Evolutionary conservation across 2,113 vertebrate genomes (phyloP), one percentile per base, ranked within the genome.

Genomic region (Macaca fascicularis): DNA sequence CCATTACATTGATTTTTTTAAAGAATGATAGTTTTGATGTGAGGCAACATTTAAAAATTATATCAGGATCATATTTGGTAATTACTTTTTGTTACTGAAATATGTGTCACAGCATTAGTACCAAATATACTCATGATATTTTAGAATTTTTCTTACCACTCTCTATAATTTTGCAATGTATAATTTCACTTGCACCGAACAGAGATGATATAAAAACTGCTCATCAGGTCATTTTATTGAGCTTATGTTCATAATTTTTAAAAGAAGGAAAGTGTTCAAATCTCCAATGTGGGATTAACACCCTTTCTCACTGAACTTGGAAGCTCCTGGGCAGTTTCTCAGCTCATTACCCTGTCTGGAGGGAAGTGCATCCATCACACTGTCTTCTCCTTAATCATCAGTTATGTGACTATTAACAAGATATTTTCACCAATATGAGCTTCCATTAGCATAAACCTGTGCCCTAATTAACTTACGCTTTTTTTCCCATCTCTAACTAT

Each of bases 341-440:
- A 25, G 59, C 25, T 93, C 43, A 67, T 84, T 7, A 32, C n/a
- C 6, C 1, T 9, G 70, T 55, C 88, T 83, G 30, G 95, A 94
- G 35, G 48, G n/a, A 91, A 86, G 83, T 14, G 52, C 40, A 75
- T 91, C 89, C 43, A 19, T 98, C 79, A 93, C 40, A 50, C 75
- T 35, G 72, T 80, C 87, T 89, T 89, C 81, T 84, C 55, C 85
- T 83, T 85, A 52, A 92, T 93, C 83, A 90, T 91, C 67, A 43
- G 38, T 85, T 90, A 97, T 89, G 81, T 22, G 87, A 91, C 57
- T 95, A 81, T 91, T 98, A 90, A 93, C 40, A n/a, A 90, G 93
- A 75, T 83, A 94, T 90, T 95, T 97, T 96, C 38, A 35, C 55
- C 85, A 88, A 94, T 84, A 75, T 89, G 81, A 30, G 55, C 74